Conservation (phyloP, 2,888 invertebrate species). For the Chalcis sispes region DNA sequence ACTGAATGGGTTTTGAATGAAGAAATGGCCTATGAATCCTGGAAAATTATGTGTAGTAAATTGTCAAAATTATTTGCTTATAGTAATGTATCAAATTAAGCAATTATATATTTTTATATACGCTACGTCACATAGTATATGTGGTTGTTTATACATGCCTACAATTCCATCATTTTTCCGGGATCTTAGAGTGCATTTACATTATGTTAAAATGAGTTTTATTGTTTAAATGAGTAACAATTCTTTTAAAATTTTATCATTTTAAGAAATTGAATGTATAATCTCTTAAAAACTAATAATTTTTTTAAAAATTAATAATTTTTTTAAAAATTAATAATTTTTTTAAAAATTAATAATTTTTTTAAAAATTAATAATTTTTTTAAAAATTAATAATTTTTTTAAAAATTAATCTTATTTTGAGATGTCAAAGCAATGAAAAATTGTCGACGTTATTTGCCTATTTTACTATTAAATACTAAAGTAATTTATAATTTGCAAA, state of each 20-base stretch:
- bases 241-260: no score
- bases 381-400: neutral
- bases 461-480: no score
- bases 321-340: no score
- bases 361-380: no score
- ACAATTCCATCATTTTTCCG: neutral
- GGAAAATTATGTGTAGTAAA: conserved; percentile 9
- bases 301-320: no score
- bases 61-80: conserved; percentile 14
- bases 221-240: no score
- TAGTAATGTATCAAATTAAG: neutral
- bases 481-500: neutral
- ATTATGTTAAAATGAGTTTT: no score
- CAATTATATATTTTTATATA: conserved; percentile 37
- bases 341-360: no score
- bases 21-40: conserved; percentile 25
- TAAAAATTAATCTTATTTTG: neutral
- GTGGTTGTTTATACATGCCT: no score
- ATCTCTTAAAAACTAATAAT: no score
- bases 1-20: conserved; percentile 24
- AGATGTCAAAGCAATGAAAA: neutral
- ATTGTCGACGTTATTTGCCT: neutral
- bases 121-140: conserved; percentile 15
- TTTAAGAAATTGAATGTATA: no score
- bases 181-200: conserved; percentile 15